These are phyloP conservation scores for Mactromeris polynyma DNA, from an alignment of 2,888 invertebrate genomes.

Conservation along the genomic window DNA sequence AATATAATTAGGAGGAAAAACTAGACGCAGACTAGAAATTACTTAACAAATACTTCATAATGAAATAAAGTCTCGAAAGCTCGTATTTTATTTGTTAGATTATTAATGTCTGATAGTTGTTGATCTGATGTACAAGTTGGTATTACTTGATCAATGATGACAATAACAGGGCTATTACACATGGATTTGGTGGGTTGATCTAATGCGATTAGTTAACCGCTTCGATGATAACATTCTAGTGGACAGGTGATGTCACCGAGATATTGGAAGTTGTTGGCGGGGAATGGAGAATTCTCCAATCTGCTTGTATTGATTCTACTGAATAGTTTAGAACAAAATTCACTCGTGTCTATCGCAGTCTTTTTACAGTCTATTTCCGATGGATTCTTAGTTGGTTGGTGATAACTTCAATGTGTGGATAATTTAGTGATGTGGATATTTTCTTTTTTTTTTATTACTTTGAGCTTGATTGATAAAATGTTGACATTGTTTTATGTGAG, in stretches of 20 bases:
- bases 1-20: too few species aligned
- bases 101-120: neutral
- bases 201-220: neutral
- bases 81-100: neutral
- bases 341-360: neutral
- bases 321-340: neutral
- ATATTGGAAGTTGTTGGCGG: constrained; percentile 22
- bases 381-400: neutral
- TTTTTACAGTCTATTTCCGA: neutral
- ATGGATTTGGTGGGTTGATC: neutral
- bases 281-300: neutral
- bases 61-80: neutral
- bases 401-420: neutral
- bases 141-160: neutral
- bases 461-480: neutral
- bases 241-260: constrained; percentile 6
- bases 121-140: neutral
- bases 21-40: neutral
- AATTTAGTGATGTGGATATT: neutral
- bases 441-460: neutral
- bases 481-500: too few species aligned
- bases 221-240: neutral
- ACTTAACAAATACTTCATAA: neutral
- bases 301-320: neutral
- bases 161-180: neutral